Conservation (phyloP, 2,888 invertebrate species). For the Labia minor region DNA sequence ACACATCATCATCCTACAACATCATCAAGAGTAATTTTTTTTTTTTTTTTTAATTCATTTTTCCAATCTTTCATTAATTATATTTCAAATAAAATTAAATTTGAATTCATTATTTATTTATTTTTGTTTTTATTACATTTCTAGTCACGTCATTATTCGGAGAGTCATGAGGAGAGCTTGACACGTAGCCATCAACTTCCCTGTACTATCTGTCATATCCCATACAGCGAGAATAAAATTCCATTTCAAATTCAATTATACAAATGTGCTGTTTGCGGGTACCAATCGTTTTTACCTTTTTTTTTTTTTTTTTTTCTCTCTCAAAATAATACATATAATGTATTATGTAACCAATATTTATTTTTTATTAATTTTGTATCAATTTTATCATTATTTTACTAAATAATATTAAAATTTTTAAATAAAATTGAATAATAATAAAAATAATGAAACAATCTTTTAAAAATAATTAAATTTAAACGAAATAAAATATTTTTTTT, state of each 20-base stretch:
- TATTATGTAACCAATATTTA: too few relatives aligned
- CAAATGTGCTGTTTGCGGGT: conserved; percentile 62
- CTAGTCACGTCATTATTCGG: neutral
- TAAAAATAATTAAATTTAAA: too few relatives aligned
- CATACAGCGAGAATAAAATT: conserved; percentile 61
- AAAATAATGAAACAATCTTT: too few relatives aligned
- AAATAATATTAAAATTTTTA: too few relatives aligned
- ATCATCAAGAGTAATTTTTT: neutral
- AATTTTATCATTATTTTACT: too few relatives aligned
- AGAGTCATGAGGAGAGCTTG: neutral
- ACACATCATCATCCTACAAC: neutral
- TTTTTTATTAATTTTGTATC: too few relatives aligned
- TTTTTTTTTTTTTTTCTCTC: too few relatives aligned
- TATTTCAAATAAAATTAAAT: neutral
- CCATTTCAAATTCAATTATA: conserved; percentile 63
- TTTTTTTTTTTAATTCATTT: neutral
- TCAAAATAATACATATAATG: too few relatives aligned
- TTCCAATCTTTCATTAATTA: neutral
- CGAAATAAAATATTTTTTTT: conserved; percentile 25
- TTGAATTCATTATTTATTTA: too few relatives aligned
- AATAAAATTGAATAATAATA: too few relatives aligned
- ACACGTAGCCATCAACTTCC: conserved; percentile 26
- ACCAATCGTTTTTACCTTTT: conserved; percentile 29
- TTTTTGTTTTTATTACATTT: too few relatives aligned
- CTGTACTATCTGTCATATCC: conserved; percentile 65